These are phyloP conservation scores for Neuroterus valhalla DNA, from an alignment of 1,140 invertebrate genomes.

Conservation along the genomic window DNA sequence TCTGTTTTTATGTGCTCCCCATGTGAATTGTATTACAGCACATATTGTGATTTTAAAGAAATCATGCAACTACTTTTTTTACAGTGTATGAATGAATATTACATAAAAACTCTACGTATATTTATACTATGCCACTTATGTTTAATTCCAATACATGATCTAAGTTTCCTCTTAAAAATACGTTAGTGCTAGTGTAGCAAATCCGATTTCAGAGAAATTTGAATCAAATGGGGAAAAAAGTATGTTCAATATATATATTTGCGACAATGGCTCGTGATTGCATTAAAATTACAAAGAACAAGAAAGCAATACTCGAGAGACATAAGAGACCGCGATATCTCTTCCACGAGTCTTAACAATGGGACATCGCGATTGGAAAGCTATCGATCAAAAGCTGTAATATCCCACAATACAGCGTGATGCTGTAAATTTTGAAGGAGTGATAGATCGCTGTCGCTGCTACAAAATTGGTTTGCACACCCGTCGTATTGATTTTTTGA, in stretches of 20 bases:
- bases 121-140: too few species aligned
- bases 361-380: slow-evolving; percentile 62
- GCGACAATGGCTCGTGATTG: slow-evolving; percentile 8
- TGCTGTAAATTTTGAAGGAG: slow-evolving; percentile 61
- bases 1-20: too few species aligned
- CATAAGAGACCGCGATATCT: slow-evolving; percentile 24
- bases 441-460: slow-evolving; percentile 60
- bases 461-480: slow-evolving; percentile 41
- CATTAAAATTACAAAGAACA: slow-evolving; percentile 28
- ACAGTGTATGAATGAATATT: too few species aligned
- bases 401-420: slow-evolving; percentile 50
- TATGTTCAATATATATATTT: background rate
- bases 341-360: slow-evolving; percentile 48
- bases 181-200: too few species aligned
- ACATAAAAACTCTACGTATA: too few species aligned
- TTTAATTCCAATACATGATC: too few species aligned
- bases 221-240: too few species aligned
- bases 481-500: slow-evolving; percentile 48
- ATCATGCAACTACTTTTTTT: too few species aligned
- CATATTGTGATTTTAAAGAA: too few species aligned
- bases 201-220: too few species aligned
- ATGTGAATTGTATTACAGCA: too few species aligned
- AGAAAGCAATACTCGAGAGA: slow-evolving; percentile 7
- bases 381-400: slow-evolving; percentile 66
- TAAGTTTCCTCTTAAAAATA: too few species aligned